Conservation (phyloP, 2,888 invertebrate species). For the Cyclophora albipunctata region DNA sequence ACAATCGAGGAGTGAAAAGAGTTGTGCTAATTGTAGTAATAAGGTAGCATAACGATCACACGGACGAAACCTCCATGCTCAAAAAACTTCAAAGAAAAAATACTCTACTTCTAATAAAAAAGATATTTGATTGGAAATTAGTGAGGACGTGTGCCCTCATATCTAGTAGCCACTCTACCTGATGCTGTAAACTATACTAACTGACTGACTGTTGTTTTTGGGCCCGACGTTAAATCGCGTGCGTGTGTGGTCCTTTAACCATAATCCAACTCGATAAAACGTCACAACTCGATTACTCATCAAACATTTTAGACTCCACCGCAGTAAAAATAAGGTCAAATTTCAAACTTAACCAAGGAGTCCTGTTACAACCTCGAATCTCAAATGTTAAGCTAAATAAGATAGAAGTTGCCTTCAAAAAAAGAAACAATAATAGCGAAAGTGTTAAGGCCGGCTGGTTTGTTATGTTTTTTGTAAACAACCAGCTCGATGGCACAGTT, state of each 20-base stretch:
- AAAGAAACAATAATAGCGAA: conserved; percentile 58
- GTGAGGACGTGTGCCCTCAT: conserved; percentile 41
- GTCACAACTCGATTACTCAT: too few relatives aligned
- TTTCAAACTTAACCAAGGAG: conserved; percentile 18
- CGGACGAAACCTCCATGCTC: too few relatives aligned
- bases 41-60: too few relatives aligned
- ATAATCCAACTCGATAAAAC: too few relatives aligned
- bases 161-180: conserved; percentile 62
- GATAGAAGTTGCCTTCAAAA: conserved; percentile 53
- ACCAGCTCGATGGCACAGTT: conserved; percentile 7
- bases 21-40: too few relatives aligned
- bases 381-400: conserved; percentile 43
- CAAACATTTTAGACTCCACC: conserved; percentile 31
- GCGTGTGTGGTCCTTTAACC: conserved; percentile 65
- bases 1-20: too few relatives aligned
- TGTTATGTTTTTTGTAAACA: conserved; percentile 45
- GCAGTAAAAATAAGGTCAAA: conserved; percentile 19
- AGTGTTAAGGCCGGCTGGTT: conserved; percentile 61
- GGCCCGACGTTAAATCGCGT: conserved; percentile 60
- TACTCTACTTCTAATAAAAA: too few relatives aligned
- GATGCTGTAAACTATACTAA: conserved; percentile 60
- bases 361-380: conserved; percentile 15
- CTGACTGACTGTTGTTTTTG: conserved; percentile 69
- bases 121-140: conserved; percentile 13
- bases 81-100: too few relatives aligned